A percentile compares a stretch with the other conserved stretches of the same genome.
phyloP scores from a whole-genome alignment of 53 echinoderm and acorn worm species.

The Hippasteria phrygiana region DNA sequence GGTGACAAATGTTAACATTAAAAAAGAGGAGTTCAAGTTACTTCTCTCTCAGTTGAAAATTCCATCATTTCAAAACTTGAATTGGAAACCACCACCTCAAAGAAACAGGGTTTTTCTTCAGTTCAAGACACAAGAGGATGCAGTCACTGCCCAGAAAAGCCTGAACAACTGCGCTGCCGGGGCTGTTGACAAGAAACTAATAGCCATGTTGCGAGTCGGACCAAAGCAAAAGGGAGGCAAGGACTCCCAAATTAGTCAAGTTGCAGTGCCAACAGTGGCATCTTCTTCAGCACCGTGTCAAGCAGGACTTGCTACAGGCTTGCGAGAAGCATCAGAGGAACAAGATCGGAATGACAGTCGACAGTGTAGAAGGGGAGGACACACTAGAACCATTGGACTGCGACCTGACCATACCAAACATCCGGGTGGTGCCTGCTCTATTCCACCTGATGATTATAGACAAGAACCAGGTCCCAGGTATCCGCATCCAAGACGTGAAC shows the following conservation, averaged over 20 bases:
- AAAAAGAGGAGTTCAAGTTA: background rate
- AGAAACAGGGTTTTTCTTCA: background rate
- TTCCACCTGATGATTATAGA: background rate
- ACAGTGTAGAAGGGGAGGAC: background rate
- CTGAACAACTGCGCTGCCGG: constrained; percentile 35
- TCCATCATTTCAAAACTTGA: background rate
- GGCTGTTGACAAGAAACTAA: constrained; percentile 11
- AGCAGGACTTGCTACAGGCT: background rate
- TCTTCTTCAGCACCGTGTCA: background rate
- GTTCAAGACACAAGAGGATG: constrained; percentile 26
- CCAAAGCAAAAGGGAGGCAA: background rate
- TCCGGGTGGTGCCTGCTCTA: background rate
- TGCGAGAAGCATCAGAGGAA: background rate
- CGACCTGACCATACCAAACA: background rate
- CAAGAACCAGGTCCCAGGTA: background rate
- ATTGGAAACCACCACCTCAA: constrained; percentile 1
- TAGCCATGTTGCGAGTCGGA: background rate
- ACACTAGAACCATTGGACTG: background rate
- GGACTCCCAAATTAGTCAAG: background rate
- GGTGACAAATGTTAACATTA: constrained; percentile 25
- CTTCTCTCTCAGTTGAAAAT: constrained; percentile 13
- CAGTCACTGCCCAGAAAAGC: background rate
- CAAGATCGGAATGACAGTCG: background rate
- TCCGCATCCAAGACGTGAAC: no score
- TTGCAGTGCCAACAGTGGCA: background rate